Conservation (phyloP, 2,797 vertebrate species). For the Sebastes kiyomatsui region DNA sequence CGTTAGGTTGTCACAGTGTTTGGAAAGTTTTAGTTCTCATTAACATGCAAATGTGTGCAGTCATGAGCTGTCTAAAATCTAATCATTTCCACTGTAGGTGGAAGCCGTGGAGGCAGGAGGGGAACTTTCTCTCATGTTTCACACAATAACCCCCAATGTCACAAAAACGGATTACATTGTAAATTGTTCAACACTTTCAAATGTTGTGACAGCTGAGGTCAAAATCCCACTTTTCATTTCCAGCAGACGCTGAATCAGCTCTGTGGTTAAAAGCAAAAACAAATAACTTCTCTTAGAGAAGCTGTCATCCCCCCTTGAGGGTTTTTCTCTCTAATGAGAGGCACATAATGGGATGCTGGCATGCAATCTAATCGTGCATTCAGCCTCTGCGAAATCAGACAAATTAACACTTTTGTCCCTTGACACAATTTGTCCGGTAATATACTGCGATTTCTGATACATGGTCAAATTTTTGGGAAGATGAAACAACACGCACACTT, state of each 20-base stretch:
- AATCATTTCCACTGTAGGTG: constrained; percentile 28
- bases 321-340: constrained; percentile 31
- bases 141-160: not conserved
- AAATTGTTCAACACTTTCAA: not conserved
- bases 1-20: not conserved
- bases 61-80: constrained; percentile 13
- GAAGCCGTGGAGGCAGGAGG: not conserved
- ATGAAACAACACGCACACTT: not conserved
- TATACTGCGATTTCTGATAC: not conserved
- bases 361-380: constrained; percentile 52
- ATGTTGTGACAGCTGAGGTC: not conserved
- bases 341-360: constrained; percentile 40
- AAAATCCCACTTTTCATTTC: not conserved
- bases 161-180: not conserved
- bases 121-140: constrained; percentile 22
- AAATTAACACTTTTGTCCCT: constrained; percentile 46
- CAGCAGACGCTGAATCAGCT: constrained; percentile 21
- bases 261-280: constrained; percentile 16
- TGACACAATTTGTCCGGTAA: constrained; percentile 23
- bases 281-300: constrained; percentile 21
- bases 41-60: constrained; percentile 45
- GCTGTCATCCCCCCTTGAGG: constrained; percentile 29
- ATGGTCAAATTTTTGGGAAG: not conserved
- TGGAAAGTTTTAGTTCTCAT: constrained; percentile 23
- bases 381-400: constrained; percentile 39